Base-by-base conservation (phyloP, 2,113 vertebrate species). In the Irena cyanogastra region DNA sequence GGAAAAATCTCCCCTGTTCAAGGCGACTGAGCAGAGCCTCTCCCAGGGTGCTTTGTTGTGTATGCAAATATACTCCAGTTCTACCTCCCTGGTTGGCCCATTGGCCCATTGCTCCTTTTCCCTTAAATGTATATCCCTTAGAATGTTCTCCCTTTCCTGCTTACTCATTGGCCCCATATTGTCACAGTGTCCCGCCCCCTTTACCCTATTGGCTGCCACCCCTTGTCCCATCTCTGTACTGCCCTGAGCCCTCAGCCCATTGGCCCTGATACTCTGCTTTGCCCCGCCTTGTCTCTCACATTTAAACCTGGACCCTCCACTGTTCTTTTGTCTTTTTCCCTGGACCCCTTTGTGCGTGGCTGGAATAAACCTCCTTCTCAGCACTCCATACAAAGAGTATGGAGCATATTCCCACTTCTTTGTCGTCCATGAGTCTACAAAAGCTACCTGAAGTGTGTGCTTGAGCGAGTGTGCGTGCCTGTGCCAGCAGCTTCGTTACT, bases 331-430 rank as follows among this genome's bases (percentile, higher is more conserved):
- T 37, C 23, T 26, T 26, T 37, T 23, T 37, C 3, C 5, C 10
- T 24, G 56, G 22, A 17, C 7, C 5, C 15, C 7, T 26, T 35
- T 7, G 7, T 59, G 23, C 0, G 0, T 26, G 56, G n/a, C 23
- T 59, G n/a, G 7, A 59, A 17, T 26, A 35, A 35, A 26, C 10
- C 10, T 24, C 9, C 21, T 57, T 7, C 56, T 59, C 3, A 2
- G n/a, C 16, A 11, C 57, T 17, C n/a, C n/a, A 35, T 5, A 17
- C 23, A 17, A 26, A 59, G n/a, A 17, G 5, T 10, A n/a, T n/a
- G n/a, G n/a, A n/a, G n/a, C n/a, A n/a, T n/a, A 23, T 59, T 35
- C n/a, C n/a, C n/a, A 26, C 16, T 17, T 26, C 56, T 24, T 59
- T 59, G 15, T 26, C 23, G 1, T 26, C 1, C 1, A 10, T 26